A percentile compares a stretch with the other conserved stretches of the same genome.
Evolutionary conservation across 2,888 invertebrate species (phyloP).

Genomic region (Spisula subtruncata): DNA sequence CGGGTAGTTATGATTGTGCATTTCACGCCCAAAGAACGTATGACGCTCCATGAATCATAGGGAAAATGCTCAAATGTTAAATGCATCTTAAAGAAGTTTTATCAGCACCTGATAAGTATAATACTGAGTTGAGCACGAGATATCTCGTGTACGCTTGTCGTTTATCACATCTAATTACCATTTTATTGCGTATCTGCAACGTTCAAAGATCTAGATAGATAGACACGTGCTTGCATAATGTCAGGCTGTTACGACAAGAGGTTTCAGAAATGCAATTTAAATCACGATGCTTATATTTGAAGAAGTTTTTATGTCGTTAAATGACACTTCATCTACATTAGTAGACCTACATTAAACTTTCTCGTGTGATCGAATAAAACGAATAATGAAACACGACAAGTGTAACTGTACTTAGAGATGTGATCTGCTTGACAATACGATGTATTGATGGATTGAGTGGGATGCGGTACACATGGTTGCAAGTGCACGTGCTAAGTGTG

Average conservation of each 20-base stretch:
- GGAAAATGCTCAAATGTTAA: neutral
- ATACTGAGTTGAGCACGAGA: neutral
- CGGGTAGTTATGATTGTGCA: no score
- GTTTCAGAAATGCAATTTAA: neutral
- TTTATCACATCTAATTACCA: conserved; percentile 4
- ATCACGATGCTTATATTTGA: neutral
- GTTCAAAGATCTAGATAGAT: neutral
- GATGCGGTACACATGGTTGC: no score
- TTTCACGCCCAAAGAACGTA: neutral
- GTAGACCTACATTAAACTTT: neutral
- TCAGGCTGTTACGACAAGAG: neutral
- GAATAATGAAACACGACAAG: neutral
- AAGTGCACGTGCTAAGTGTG: no score
- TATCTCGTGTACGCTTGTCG: neutral
- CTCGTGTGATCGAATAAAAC: neutral
- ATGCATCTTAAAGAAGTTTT: neutral
- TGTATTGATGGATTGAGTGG: no score
- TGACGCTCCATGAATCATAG: neutral
- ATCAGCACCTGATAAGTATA: neutral
- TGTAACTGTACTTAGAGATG: no score
- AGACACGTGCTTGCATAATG: neutral
- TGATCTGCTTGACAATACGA: no score
- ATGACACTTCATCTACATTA: neutral
- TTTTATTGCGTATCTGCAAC: conserved; percentile 14
- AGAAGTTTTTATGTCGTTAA: conserved; percentile 1